Evolutionary conservation across 1,140 invertebrate species (phyloP), one percentile per base, ranked within the genome.

Genomic region (Stegodyphus dumicola): DNA sequence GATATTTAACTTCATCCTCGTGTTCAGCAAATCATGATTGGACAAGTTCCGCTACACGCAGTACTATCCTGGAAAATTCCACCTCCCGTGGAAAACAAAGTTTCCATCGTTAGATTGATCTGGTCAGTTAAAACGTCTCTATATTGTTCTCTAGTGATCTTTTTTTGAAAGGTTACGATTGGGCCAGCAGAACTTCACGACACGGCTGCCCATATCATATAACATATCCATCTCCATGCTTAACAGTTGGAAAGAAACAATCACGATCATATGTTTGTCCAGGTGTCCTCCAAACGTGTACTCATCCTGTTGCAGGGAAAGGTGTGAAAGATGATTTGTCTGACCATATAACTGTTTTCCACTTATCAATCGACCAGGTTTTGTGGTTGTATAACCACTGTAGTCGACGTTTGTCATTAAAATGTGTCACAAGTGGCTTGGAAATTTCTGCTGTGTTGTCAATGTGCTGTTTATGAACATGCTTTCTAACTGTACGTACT

Each of bases 181-280:
- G 60, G 76, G 54, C 56, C 65, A 17, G 49, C 52, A 78, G 15
- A 52, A 65, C 1, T 6, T 1, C 49, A 52, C 54, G 56, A 49
- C 60, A 78, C 56, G 13, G 76, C 64, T 7, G 18, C 76, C 64
- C 56, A 66, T 54, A 78, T 6, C n/a, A n/a, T 49, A 78, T 66
- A 4, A 78, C 56, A n/a, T 60, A 65, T 64, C 76, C 64, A 15
- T 60, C 76, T 78, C 79, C 60, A 78, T 78, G 33, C 76, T 78
- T 78, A 49, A 78, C 76, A 78, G 17, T 66, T n/a, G 64, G 76
- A 65, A 78, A 33, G 76, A 78, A 6, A 66, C 4, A 78, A n/a
- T 65, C 17, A 48, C 56, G 33, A 33, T 33, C 33, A 33, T 33
- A 33, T 3, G 33, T 3, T 33, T 60, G 56, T 60, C 1, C 9